Evolutionary conservation across 1,140 invertebrate species (phyloP).

Genomic region (Aphaenogaster floridana): DNA sequence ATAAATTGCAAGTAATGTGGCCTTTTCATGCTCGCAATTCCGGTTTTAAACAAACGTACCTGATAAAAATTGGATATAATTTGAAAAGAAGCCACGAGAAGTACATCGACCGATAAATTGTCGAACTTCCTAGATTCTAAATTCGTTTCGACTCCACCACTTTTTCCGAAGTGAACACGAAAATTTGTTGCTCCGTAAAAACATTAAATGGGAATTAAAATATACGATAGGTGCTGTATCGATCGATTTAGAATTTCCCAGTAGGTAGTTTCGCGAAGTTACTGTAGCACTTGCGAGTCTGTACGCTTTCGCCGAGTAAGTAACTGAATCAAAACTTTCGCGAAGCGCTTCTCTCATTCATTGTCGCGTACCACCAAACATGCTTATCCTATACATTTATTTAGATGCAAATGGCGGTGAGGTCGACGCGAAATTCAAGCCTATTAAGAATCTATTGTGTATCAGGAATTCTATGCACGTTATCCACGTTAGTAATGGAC

Average conservation of each 20-base stretch:
- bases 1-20: not conserved
- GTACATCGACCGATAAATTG: conserved; percentile 16
- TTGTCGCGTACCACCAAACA: conserved; percentile 20
- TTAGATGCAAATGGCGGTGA: conserved; percentile 34
- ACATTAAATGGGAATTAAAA: conserved; percentile 57
- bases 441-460: conserved; percentile 15
- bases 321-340: conserved; percentile 58
- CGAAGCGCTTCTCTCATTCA: conserved; percentile 26
- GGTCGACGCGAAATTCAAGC: not conserved
- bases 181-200: conserved; percentile 45
- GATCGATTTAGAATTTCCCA: conserved; percentile 36
- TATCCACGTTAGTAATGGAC: not conserved
- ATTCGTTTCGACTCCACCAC: conserved; percentile 34
- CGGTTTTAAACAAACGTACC: not conserved
- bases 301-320: conserved; percentile 24
- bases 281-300: conserved; percentile 1
- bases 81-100: not conserved
- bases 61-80: conserved; percentile 33
- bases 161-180: not conserved
- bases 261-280: conserved; percentile 29
- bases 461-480: not conserved
- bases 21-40: not conserved
- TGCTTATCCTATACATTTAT: conserved; percentile 13
- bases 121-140: conserved; percentile 27
- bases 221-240: conserved; percentile 37